Base-by-base conservation (phyloP, 2,888 invertebrate genomes). In the Lasioglossum calceatum region DNA sequence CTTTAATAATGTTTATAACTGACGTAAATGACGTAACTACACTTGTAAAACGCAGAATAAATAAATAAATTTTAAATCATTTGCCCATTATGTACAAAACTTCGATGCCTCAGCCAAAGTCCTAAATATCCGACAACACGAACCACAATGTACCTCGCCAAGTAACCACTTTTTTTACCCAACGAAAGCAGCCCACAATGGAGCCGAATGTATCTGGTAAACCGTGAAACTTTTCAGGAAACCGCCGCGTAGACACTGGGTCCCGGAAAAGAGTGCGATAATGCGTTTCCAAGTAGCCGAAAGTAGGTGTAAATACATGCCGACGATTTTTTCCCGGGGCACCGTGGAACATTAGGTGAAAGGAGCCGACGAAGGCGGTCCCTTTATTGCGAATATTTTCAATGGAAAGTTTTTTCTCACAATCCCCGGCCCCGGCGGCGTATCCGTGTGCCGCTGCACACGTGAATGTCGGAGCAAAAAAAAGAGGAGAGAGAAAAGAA, bases 321-420 rank as follows among this genome's bases (percentile, higher is more conserved):
- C 80, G 78, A 83, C 76, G 87, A 88, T 87, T 84, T 81, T 91
- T 91, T 72, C 67, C 75, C 72, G 47, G 39, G 77, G 86, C 85
- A 86, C 86, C 84, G 86, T 76, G 84, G 82, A 83, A 80, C 83
- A 87, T 85, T 81, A 86, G 72, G 85, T 88, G 88, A 92, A 92
- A 87, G 90, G 83, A 88, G 88, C 95, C 94, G 94, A 93, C 94
- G 92, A 79, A 84, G 93, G 91, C 91, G 92, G 92, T 91, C 93
- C 92, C 92, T 93, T 92, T 94, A 92, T 92, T 92, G 92, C 92
- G 93, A 92, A 94, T 94, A 93, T 93, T 94, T 94, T 94, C 94
- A 95, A 94, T 94, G 90, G 94, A 92, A 93, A 94, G 91, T 93
- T 94, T 79, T 94, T 94, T 94, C 93, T 93, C 93, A 93, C 93